Conservation (phyloP, 1,140 invertebrate species). For the Cydia pomonella region DNA sequence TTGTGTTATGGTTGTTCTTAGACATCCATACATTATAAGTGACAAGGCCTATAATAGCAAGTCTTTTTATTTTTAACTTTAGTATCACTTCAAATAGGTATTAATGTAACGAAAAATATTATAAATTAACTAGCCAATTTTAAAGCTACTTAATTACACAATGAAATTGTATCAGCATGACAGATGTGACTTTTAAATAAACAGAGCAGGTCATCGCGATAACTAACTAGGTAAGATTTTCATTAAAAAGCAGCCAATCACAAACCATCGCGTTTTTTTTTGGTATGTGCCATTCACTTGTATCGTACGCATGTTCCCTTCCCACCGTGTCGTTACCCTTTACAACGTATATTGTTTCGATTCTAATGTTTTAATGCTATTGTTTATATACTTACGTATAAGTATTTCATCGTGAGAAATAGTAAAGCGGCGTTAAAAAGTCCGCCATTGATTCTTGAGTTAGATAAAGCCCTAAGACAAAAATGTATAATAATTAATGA, state of each 20-base stretch:
- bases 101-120: background rate
- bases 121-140: background rate
- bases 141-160: background rate
- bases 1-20: background rate
- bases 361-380: constrained; percentile 24
- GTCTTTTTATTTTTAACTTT: too few relatives aligned
- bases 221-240: background rate
- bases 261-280: background rate
- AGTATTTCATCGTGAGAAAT: constrained; percentile 17
- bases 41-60: background rate
- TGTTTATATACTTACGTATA: background rate
- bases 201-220: background rate
- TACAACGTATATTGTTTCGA: constrained; percentile 19
- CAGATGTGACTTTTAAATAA: background rate
- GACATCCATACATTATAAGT: background rate
- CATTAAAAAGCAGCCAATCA: background rate
- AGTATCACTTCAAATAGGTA: too few relatives aligned
- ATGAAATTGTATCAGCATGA: background rate
- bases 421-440: background rate
- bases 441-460: background rate
- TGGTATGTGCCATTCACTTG: background rate
- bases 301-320: constrained; percentile 8
- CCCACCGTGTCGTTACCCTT: constrained; percentile 26
- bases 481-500: too few relatives aligned
- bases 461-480: background rate